phyloP scores from a whole-genome alignment of 2,113 vertebrate genomes.

The Neotragus pygmaeus region DNA sequence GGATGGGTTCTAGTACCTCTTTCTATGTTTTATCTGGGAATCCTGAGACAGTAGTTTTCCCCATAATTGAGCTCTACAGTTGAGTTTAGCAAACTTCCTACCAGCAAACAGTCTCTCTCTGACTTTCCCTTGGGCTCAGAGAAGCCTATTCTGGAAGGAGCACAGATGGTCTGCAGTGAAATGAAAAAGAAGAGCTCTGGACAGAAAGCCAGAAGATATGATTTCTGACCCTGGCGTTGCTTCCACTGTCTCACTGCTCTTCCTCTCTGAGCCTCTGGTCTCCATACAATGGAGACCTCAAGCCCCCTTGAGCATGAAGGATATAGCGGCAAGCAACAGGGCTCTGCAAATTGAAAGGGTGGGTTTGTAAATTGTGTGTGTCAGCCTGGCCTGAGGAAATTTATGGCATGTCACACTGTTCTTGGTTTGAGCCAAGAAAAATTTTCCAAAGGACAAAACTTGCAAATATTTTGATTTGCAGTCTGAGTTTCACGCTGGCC shows the following conservation, averaged over 20 bases:
- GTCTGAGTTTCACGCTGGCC: background rate
- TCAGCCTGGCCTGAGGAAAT: background rate
- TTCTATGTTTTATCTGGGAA: background rate
- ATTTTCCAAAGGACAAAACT: constrained; percentile 1
- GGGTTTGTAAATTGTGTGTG: background rate
- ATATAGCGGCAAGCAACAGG: background rate
- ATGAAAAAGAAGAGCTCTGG: background rate
- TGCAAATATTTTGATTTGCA: background rate
- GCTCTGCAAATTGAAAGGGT: background rate
- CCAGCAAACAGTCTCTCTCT: background rate
- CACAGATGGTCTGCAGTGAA: background rate
- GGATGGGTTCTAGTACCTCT: background rate
- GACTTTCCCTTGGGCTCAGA: background rate
- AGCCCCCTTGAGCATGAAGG: background rate
- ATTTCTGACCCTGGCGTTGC: background rate
- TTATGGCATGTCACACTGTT: background rate
- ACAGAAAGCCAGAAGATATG: background rate
- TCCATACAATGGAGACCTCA: background rate
- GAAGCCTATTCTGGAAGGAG: background rate
- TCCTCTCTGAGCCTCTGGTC: background rate
- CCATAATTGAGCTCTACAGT: background rate
- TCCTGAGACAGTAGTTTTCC: background rate
- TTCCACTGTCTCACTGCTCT: background rate
- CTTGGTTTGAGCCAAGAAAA: background rate
- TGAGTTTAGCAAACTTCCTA: background rate